Percentiles rank a stretch among this genome's conserved stretches.
phyloP scores from a whole-genome alignment of 2,797 vertebrate genomes.

The Parauchenoglanis ngamensis region DNA sequence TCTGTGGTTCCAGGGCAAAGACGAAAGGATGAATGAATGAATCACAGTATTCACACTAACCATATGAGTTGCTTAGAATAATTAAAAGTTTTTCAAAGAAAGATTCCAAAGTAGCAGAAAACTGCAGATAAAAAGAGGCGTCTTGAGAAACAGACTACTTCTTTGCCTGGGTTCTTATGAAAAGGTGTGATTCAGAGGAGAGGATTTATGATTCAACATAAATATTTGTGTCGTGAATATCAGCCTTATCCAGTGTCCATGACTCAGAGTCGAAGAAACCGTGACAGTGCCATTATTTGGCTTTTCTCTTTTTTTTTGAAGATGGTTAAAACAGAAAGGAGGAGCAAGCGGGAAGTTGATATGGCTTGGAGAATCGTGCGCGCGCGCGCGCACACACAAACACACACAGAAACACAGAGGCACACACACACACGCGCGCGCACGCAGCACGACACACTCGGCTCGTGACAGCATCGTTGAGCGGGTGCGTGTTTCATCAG shows the following conservation, averaged over 20 bases:
- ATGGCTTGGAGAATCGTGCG: background rate
- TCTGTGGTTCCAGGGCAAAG: background rate
- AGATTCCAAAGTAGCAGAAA: background rate
- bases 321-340: slow-evolving; percentile 54
- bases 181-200: background rate
- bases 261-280: slow-evolving; percentile 5
- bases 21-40: background rate
- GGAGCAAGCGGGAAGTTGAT: slow-evolving; percentile 45
- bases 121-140: too few relatives aligned
- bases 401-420: background rate
- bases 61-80: background rate
- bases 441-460: slow-evolving; percentile 24
- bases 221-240: background rate
- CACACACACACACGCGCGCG: background rate
- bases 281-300: slow-evolving; percentile 3
- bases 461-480: slow-evolving; percentile 45
- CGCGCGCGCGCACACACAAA: too few relatives aligned
- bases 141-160: background rate
- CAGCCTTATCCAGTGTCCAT: background rate
- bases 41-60: background rate
- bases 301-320: slow-evolving; percentile 7
- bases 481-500: slow-evolving; percentile 25
- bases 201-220: background rate
- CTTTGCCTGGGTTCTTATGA: too few relatives aligned
- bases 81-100: background rate